A percentile compares a stretch with the other conserved stretches of the same genome.
Conservation (phyloP, 2,888 invertebrate species). For the Neoscelio sp. region DNA sequence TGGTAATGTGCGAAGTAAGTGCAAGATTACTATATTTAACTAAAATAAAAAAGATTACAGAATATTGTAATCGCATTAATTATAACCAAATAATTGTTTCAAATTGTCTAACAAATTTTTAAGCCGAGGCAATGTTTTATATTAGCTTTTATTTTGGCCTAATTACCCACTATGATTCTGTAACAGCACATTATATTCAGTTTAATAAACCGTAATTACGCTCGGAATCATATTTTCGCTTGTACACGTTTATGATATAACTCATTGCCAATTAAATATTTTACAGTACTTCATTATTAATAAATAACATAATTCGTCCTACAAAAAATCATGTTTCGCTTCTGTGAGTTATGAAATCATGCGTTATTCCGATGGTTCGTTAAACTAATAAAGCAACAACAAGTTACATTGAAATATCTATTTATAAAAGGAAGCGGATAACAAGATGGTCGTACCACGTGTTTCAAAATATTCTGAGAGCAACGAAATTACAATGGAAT, state of each 20-base stretch:
- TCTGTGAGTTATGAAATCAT: background rate
- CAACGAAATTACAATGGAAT: constrained; percentile 5
- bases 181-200: constrained; percentile 22
- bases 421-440: constrained; percentile 30
- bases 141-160: constrained; percentile 28
- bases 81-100: constrained; percentile 27
- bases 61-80: constrained; percentile 15
- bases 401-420: constrained; percentile 24
- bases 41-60: constrained; percentile 25
- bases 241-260: background rate
- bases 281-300: constrained; percentile 1
- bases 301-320: constrained; percentile 20
- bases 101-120: constrained; percentile 16
- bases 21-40: constrained; percentile 24
- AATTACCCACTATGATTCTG: constrained; percentile 15
- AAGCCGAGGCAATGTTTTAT: constrained; percentile 12
- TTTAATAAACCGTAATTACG: constrained; percentile 40
- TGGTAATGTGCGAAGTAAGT: constrained; percentile 10
- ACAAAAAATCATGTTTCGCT: background rate
- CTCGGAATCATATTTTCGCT: constrained; percentile 20
- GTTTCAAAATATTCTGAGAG: constrained; percentile 9
- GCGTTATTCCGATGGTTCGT: constrained; percentile 11
- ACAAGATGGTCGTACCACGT: constrained; percentile 8
- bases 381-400: constrained; percentile 10
- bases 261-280: background rate